A percentile compares a stretch with the other conserved stretches of the same genome.
Conservation (phyloP, 1,140 invertebrate genomes). For the Bursaphelenchus mucronatus region DNA sequence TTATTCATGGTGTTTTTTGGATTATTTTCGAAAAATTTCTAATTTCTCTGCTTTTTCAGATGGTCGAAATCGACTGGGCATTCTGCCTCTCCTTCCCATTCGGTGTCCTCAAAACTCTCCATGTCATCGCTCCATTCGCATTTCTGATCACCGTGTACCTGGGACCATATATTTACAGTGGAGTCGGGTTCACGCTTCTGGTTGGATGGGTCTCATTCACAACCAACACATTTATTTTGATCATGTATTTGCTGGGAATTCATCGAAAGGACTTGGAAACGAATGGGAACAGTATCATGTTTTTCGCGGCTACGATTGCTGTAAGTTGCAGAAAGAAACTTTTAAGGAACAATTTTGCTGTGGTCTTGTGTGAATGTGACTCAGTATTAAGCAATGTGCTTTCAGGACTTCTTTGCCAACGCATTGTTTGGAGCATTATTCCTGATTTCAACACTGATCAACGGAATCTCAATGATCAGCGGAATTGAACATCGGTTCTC, state of each 20-base stretch:
- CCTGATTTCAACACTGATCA: slow-evolving; percentile 4
- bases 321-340: too few relatives aligned
- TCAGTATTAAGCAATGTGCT: neutral
- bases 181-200: slow-evolving; percentile 7
- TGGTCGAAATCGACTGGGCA: slow-evolving; percentile 18
- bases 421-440: neutral
- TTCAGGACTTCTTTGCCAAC: slow-evolving; percentile 19
- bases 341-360: too few relatives aligned
- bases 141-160: slow-evolving; percentile 9
- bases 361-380: too few relatives aligned
- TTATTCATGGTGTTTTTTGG: too few relatives aligned
- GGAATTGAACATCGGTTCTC: slow-evolving; percentile 13
- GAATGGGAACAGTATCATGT: too few relatives aligned
- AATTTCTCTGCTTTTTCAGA: neutral
- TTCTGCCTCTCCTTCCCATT: slow-evolving; percentile 20
- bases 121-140: slow-evolving; percentile 15
- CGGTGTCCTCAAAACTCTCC: slow-evolving; percentile 12
- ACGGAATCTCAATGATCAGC: slow-evolving; percentile 1
- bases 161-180: slow-evolving; percentile 14
- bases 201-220: slow-evolving; percentile 8
- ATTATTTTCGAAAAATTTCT: too few relatives aligned
- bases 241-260: neutral
- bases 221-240: slow-evolving; percentile 5
- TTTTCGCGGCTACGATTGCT: too few relatives aligned
- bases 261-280: too few relatives aligned